Conservation (phyloP, 92 coral and sea anemone genomes). For the Parazoanthus atlanticus region DNA sequence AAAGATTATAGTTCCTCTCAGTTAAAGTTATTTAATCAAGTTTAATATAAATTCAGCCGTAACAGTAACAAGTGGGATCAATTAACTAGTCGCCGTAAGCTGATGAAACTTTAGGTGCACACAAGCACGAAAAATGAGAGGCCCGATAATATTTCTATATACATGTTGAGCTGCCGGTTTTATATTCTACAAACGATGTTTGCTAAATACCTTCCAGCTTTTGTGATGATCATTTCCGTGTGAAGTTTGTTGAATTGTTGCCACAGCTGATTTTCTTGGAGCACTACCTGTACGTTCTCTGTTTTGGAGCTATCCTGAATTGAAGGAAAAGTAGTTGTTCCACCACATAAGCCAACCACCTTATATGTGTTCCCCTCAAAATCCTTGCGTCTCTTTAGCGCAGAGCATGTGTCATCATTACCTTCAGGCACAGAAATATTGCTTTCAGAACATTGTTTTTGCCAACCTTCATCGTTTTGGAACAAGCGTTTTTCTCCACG, state of each 20-base stretch:
- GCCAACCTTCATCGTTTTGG: not conserved
- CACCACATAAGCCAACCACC: not conserved
- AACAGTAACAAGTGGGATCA: not conserved
- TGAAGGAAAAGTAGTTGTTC: not conserved
- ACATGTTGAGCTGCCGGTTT: not conserved
- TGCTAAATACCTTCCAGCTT: conserved; percentile 89
- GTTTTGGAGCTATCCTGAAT: conserved; percentile 34
- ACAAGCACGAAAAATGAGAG: no score
- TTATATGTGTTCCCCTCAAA: conserved; percentile 1
- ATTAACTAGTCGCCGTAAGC: not conserved
- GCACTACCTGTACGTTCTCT: conserved; percentile 72
- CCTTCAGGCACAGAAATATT: not conserved
- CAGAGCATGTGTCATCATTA: not conserved
- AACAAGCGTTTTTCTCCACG: not conserved
- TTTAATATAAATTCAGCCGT: not conserved
- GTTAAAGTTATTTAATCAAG: not conserved
- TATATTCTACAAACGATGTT: conserved; percentile 6
- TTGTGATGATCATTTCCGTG: conserved; percentile 99
- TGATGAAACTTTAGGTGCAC: not conserved
- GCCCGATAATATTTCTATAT: no score
- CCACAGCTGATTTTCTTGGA: conserved; percentile 94
- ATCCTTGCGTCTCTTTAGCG: not conserved
- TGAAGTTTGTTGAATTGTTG: conserved; percentile 88
- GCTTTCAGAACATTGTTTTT: not conserved
- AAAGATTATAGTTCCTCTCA: no score